Evolutionary conservation across 2,888 invertebrate species (phyloP).

Genomic region (Drosophila peninsularis): DNA sequence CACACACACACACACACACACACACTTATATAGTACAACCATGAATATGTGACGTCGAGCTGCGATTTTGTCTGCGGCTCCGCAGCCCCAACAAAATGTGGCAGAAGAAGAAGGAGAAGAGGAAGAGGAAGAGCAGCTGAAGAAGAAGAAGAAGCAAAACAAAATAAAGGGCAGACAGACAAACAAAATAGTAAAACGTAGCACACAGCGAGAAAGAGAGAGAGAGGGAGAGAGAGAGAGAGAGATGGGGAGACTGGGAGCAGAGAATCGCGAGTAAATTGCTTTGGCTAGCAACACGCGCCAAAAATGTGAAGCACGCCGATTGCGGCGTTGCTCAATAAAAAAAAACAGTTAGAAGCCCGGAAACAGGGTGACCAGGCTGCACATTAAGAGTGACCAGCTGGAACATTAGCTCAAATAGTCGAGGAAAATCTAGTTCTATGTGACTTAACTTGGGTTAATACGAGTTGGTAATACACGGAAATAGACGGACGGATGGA

Average conservation of each 20-base stretch:
- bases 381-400: neutral
- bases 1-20: conserved; percentile 17
- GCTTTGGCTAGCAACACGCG: conserved; percentile 58
- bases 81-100: neutral
- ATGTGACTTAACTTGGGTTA: neutral
- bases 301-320: conserved; percentile 64
- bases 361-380: conserved; percentile 55
- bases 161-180: conserved; percentile 39
- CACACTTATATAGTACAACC: conserved; percentile 10
- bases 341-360: neutral
- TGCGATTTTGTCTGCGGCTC: conserved; percentile 19
- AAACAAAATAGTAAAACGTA: conserved; percentile 49
- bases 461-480: neutral
- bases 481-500: neutral
- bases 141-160: conserved; percentile 38
- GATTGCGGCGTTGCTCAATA: conserved; percentile 40
- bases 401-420: neutral
- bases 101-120: neutral
- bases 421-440: too few species aligned
- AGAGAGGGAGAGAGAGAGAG: neutral
- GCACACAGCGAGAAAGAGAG: neutral
- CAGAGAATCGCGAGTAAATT: conserved; percentile 61
- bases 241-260: neutral
- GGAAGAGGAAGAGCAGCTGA: neutral
- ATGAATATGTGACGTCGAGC: conserved; percentile 34